Base-by-base conservation (phyloP, 2,888 invertebrate genomes). In the Teleiodes luculella region DNA sequence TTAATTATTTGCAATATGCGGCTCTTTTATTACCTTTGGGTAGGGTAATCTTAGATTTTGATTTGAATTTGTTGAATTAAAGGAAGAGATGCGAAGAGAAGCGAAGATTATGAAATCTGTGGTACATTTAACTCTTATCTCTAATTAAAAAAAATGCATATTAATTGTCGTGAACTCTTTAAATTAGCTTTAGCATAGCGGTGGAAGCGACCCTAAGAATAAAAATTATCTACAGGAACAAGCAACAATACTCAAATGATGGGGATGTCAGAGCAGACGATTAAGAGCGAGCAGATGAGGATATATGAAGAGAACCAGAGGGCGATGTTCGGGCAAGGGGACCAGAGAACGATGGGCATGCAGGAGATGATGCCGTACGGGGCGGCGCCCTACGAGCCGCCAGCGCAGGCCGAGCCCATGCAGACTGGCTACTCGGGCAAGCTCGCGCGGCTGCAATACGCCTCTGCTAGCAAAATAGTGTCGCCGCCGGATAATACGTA, bases 211-310 rank as follows among this genome's bases (percentile, higher is more conserved):
- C n/a, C n/a, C n/a, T n/a, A n/a, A n/a, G n/a, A n/a, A n/a, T n/a
- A 24, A 24, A 24, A 3, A 6, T 6, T 4, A 24, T 24, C 24
- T 24, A 5, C 37, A 88, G 87, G 85, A 67, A 76, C 86, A 56
- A 82, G 66, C 61, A 86, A 76, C 65, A 87, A 81, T 77, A 80
- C 81, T 72, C 88, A 86, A 70, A 79, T 88, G 72, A 73, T 86
- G 71, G 66, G 82, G 45, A 76, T 86, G 74, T 63, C 76, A 51
- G 81, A 79, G 55, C 86, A 82, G 66, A 65, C 68, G 14, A 66
- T 82, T 47, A 89, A 89, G 67, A 84, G 76, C 62, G 88, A 88
- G 62, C 85, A 85, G 55, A 74, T 87, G 74, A 77, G 80, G 47
- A 78, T 86, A 76, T 87, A 82, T 63, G 80, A 82, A 49, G 83